phyloP scores from a whole-genome alignment of 2,113 vertebrate genomes.

The Calidris pygmaea region DNA sequence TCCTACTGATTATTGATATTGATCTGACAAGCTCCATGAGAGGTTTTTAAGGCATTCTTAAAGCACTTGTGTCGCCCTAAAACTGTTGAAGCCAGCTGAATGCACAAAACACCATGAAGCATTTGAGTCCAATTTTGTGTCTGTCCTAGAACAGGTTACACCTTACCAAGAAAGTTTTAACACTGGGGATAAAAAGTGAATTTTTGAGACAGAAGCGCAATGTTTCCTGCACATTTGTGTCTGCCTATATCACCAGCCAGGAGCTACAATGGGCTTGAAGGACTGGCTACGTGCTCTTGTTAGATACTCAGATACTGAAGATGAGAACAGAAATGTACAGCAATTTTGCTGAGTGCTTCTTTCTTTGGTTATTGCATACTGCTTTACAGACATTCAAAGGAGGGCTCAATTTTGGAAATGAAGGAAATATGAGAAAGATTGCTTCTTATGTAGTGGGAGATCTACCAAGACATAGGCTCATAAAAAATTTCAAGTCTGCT shows the following conservation, averaged over 20 bases:
- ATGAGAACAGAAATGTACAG: background rate
- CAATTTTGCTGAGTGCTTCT: background rate
- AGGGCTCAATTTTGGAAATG: background rate
- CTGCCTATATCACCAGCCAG: background rate
- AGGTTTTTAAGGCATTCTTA: conserved; percentile 3
- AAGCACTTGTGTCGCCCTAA: background rate
- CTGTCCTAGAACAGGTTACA: background rate
- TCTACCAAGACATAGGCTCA: background rate
- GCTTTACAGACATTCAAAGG: background rate
- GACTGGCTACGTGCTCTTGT: background rate
- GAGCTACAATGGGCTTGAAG: background rate
- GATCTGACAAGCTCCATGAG: conserved; percentile 25
- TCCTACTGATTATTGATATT: conserved; percentile 42
- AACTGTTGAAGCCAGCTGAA: background rate
- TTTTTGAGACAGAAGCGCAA: background rate
- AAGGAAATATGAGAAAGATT: background rate
- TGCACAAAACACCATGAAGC: background rate
- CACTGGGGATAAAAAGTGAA: background rate
- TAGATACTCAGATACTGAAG: background rate
- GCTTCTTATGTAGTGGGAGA: background rate
- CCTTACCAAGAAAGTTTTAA: background rate
- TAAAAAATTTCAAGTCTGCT: background rate
- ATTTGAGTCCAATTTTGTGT: background rate
- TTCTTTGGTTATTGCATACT: background rate
- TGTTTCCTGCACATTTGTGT: background rate